Base-by-base conservation (phyloP, 2,888 invertebrate genomes). In the Bedellia somnulentella region DNA sequence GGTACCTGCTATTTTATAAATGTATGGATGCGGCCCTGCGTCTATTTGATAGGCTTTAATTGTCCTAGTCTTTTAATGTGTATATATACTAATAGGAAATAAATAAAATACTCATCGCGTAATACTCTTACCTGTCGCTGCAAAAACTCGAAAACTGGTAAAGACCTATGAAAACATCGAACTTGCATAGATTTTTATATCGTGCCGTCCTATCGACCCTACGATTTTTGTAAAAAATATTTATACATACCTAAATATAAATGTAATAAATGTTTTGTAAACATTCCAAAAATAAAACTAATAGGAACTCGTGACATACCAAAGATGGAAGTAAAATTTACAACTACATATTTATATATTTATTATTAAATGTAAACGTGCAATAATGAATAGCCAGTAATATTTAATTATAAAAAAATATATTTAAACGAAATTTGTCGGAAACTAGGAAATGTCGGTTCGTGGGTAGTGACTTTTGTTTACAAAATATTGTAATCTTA, bases 261-360 rank as follows among this genome's bases (percentile, higher is more conserved):
- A 52, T 64, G 59, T 58, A 60, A 62, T 30, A 36, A 66, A 68
- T 59, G 62, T 75, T 71, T 75, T 71, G 70, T 70, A 71, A 30
- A 71, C 67, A 70, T 67, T 70, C 71, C 68, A 56, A 71, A 71
- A 70, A 63, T 62, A 66, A 25, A 30, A 57, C 44, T 53, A 53
- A 70, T 71, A 70, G 68, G 66, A 64, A 66, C 62, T 66, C 70
- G 67, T 67, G 60, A 67, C 64, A 66, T 68, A 71, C 68, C 63
- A 68, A 68, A 73, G 59, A 70, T 64, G 67, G 53, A 68, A 57
- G 70, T 58, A 56, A 60, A 71, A 71, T 70, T 70, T 73, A 71
- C 71, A 75, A 75, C 68, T n/a, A n/a, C n/a, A n/a, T 75, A 75
- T 71, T 73, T 73, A 73, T 75, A 71, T 73, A 73, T 75, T 71